Percentiles rank a stretch among this genome's conserved stretches.
Conservation (phyloP, 2,797 vertebrate genomes). For the Pteropus rufus region DNA sequence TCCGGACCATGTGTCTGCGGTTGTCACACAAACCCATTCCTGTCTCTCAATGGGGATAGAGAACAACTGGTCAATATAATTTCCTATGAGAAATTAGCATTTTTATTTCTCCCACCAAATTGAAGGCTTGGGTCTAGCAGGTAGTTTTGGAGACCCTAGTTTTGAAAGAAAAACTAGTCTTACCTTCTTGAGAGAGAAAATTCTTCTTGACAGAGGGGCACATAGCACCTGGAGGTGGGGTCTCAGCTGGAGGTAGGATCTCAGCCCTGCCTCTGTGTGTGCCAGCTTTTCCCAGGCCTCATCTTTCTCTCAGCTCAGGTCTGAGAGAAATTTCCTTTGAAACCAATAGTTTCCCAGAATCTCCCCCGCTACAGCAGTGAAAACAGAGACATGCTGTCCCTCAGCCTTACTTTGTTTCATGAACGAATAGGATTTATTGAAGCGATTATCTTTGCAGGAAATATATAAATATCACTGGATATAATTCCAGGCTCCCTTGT, state of each 20-base stretch:
- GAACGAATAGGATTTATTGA: conserved; percentile 19
- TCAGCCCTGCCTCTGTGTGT: not conserved
- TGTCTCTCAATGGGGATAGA: not conserved
- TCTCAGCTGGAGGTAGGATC: not conserved
- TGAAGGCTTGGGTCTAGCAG: not conserved
- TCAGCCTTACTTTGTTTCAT: conserved; percentile 21
- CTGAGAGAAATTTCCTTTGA: not conserved
- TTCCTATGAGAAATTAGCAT: not conserved
- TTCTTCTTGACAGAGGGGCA: not conserved
- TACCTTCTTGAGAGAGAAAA: not conserved
- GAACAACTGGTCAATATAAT: not conserved
- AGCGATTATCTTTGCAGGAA: conserved; percentile 45
- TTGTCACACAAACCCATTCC: not conserved
- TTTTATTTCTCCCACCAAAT: not conserved
- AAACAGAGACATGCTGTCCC: not conserved
- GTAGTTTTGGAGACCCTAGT: not conserved
- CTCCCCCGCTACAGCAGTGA: not conserved
- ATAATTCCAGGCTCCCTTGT: conserved; percentile 31
- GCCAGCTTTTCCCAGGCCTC: not conserved
- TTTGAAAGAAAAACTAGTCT: not conserved
- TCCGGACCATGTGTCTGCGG: fast-evolving
- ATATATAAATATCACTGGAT: conserved; percentile 25
- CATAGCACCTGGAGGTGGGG: not conserved
- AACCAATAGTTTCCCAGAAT: conserved; percentile 43
- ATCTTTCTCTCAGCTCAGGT: not conserved